Evolutionary conservation across 2,113 vertebrate species (phyloP), one percentile per base, ranked within the genome.

Genomic region (Scalopus aquaticus): DNA sequence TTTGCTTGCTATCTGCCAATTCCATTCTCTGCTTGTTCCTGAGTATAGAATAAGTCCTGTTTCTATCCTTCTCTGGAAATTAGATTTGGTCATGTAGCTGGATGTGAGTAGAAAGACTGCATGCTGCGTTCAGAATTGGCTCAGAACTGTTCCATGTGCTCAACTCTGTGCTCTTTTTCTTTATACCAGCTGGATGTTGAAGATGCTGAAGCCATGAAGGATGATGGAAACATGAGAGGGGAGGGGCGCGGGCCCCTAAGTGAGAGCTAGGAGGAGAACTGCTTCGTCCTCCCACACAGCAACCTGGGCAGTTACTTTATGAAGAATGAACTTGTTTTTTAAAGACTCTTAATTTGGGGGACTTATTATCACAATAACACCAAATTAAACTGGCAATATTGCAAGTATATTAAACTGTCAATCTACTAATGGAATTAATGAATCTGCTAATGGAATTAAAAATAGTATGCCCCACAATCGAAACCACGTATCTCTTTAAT

Each of bases 191-290:
- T 46, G 73, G 32, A 76, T 19, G 42, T 0, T 2, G 0, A n/a
- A 3, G 30, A 10, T 51, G 16, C 10, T 4, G 11, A 35, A n/a
- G 17, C 10, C 16, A 0, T 0, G 6, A n/a, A n/a, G n/a, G 32
- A 32, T 35, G 16, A 22, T 24, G 3, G 65, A 26, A 64, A 67
- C 2, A 37, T 0, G 6, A 73, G 11, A n/a, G n/a, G 6, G 56
- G 56, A 74, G 35, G 56, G 73, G 44, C 56, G n/a, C n/a, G n/a
- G n/a, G n/a, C n/a, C n/a, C n/a, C 20, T 17, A 39, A 37, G 26
- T 30, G 24, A 84, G 28, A 86, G 19, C 54, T 78, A 60, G 28
- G 12, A 84, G 37, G 65, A 85, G 10, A 44, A 42, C 9, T 64
- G 6, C 26, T 24, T 32, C 60, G 30, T 12, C 79, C 13, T 46